Base-by-base conservation (phyloP, 2,113 vertebrate species). In the Pardalotus punctatus region DNA sequence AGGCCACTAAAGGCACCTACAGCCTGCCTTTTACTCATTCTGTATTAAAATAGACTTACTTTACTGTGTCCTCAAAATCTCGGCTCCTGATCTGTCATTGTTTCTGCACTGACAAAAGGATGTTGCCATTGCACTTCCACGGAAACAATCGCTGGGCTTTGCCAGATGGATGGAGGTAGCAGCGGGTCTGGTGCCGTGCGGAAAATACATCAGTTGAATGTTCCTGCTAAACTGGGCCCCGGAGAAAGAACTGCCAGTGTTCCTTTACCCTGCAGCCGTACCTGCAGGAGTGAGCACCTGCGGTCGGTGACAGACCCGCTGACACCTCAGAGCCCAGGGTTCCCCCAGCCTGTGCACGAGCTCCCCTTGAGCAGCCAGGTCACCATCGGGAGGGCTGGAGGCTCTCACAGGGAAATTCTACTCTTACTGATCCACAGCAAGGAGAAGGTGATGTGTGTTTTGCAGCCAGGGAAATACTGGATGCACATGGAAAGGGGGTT, bases 281-380 rank as follows among this genome's bases (percentile, higher is more conserved):
- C 13, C 54, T 19, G 48, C 19, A 43, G 74, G 65, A n/a, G 29
- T 0, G 3, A 91, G 48, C 65, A 51, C 7, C 53, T 11, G 2
- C 3, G 1, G 36, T 9, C 0, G 3, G 18, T 17, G 83, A 71
- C 0, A 4, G 69, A 17, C 47, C 9, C 0, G 0, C 65, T 93
- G 47, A 8, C 43, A 18, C 69, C 57, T 28, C 81, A 54, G 3
- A 45, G 48, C 28, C 53, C 47, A 6, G 33, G 5, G 54, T 3
- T 57, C 42, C 82, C 85, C 56, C 48, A 86, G 85, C 42, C 62
- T 6, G 27, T 4, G 12, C 48, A 36, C 0, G 2, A 2, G 7
- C 47, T 54, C 16, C 2, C 2, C 3, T 4, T 7, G 66, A 3
- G 58, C 86, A 15, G 73, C 36, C 61, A 25, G 29, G 0, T 31